phyloP scores from a whole-genome alignment of 2,113 vertebrate species.

The Cichladusa arquata region DNA sequence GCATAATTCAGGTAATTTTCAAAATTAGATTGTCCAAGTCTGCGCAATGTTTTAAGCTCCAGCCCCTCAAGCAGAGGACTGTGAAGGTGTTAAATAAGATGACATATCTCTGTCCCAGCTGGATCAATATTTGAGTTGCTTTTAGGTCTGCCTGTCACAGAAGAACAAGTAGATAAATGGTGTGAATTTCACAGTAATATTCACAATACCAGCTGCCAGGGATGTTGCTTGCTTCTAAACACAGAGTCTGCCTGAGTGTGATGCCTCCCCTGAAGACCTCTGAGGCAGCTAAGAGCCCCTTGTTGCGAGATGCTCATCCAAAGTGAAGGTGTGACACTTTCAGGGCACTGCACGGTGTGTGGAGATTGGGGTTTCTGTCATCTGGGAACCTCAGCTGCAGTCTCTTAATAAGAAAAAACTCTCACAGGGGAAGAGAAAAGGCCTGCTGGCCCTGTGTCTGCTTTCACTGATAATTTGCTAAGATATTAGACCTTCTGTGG shows the following conservation, averaged over 20 bases:
- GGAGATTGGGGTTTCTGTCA: neutral
- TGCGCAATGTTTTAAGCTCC: neutral
- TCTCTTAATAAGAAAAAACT: neutral
- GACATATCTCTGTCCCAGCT: neutral
- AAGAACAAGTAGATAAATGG: neutral
- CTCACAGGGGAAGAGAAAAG: neutral
- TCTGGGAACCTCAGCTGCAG: neutral
- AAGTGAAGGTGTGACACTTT: slow-evolving; percentile 1
- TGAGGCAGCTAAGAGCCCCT: neutral
- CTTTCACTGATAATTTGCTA: neutral
- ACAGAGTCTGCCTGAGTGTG: neutral
- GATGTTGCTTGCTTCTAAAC: neutral
- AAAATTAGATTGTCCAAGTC: neutral
- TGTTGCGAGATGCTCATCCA: neutral
- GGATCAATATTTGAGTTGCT: slow-evolving; percentile 14
- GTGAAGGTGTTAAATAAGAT: neutral
- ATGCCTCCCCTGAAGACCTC: neutral
- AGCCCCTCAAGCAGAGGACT: neutral
- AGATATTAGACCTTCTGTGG: neutral
- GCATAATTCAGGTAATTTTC: neutral
- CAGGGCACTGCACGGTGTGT: neutral
- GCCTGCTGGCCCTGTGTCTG: neutral
- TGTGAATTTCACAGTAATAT: neutral
- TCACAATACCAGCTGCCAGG: neutral
- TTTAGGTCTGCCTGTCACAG: neutral